Conservation (phyloP, 2,888 invertebrate species). For the Lymantria dispar region DNA sequence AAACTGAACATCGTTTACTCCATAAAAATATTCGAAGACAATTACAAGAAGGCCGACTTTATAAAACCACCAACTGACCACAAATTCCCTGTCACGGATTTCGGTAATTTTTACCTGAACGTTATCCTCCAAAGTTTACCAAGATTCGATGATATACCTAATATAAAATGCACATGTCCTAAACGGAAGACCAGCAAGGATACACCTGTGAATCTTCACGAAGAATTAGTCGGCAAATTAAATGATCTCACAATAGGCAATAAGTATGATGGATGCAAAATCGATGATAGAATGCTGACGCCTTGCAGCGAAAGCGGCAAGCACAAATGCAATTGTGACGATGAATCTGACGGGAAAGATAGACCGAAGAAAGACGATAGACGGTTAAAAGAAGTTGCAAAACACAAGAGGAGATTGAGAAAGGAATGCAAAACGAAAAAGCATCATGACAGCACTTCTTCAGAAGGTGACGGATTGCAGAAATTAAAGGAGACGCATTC, state of each 20-base stretch:
- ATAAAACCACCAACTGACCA: constrained; percentile 84
- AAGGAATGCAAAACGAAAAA: constrained; percentile 72
- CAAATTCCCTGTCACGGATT: constrained; percentile 87
- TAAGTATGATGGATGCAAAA: constrained; percentile 35
- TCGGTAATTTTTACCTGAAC: constrained; percentile 84
- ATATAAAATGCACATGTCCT: constrained; percentile 71
- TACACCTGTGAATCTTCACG: constrained; percentile 46
- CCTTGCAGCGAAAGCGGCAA: constrained; percentile 88
- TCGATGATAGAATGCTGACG: constrained; percentile 88
- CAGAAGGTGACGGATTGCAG: constrained; percentile 58
- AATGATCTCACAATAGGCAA: constrained; percentile 73
- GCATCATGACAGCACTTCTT: constrained; percentile 69
- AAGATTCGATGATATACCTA: constrained; percentile 87
- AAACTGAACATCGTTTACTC: constrained; percentile 85
- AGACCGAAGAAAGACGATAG: constrained; percentile 65
- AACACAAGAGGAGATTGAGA: constrained; percentile 67
- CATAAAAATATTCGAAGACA: constrained; percentile 86
- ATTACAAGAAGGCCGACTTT: constrained; percentile 77
- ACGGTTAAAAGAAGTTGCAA: constrained; percentile 72
- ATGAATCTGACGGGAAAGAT: constrained; percentile 83
- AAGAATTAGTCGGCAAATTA: constrained; percentile 64
- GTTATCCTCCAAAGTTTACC: constrained; percentile 87
- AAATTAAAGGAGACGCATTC: constrained; percentile 63
- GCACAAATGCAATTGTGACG: constrained; percentile 89
- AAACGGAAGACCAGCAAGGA: constrained; percentile 66